These are phyloP conservation scores for Chouioia cunea DNA, from an alignment of 2,888 invertebrate genomes.

Conservation along the genomic window DNA sequence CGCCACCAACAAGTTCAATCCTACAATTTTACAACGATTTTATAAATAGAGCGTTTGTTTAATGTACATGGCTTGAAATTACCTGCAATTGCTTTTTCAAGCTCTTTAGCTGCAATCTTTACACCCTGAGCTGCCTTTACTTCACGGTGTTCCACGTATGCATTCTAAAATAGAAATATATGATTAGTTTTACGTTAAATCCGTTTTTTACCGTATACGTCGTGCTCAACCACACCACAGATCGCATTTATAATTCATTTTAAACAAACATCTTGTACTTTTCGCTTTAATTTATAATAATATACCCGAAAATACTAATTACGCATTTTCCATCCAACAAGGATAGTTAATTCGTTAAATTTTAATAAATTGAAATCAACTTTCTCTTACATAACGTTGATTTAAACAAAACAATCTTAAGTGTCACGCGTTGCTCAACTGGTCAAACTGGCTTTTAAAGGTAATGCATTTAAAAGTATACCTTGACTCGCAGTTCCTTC, in stretches of 20 bases:
- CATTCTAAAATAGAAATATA: conserved; percentile 73
- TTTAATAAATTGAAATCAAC: too few species aligned
- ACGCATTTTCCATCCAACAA: too few species aligned
- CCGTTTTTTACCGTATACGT: too few species aligned
- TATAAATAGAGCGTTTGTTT: too few species aligned
- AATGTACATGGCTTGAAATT: conserved; percentile 12
- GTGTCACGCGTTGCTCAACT: not conserved
- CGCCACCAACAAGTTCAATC: conserved; percentile 92
- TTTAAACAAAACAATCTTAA: not conserved
- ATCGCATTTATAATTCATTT: too few species aligned
- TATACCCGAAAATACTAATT: too few species aligned
- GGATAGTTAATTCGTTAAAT: too few species aligned
- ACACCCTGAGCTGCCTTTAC: conserved; percentile 97
- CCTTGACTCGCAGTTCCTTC: conserved; percentile 96
- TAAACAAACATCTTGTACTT: too few species aligned
- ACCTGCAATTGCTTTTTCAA: conserved; percentile 96
- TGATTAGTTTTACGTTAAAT: not conserved
- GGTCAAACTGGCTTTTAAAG: not conserved
- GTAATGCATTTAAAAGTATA: conserved; percentile 57
- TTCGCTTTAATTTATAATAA: too few species aligned
- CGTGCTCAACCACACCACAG: too few species aligned
- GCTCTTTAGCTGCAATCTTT: conserved; percentile 97
- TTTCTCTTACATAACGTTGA: too few species aligned
- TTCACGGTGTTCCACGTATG: conserved; percentile 94
- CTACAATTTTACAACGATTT: conserved; percentile 62